Evolutionary conservation across 2,113 vertebrate species (phyloP).

Genomic region (Eulemur rufifrons): DNA sequence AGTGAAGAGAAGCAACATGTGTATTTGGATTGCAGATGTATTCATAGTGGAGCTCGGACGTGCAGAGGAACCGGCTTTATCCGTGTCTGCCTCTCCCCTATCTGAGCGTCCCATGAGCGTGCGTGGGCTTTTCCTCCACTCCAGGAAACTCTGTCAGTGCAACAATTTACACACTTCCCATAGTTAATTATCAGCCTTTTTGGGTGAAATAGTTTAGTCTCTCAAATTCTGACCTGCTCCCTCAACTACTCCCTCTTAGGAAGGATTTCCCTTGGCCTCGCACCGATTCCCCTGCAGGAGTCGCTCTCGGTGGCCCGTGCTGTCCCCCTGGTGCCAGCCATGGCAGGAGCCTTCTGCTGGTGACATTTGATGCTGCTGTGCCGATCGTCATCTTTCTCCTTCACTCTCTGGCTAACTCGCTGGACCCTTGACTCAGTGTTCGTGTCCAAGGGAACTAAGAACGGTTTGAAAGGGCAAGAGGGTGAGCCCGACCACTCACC

Average conservation of each 20-base stretch:
- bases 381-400: not conserved
- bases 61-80: not conserved
- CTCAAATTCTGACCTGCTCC: not conserved
- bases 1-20: not conserved
- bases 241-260: not conserved
- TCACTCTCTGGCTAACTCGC: not conserved
- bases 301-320: not conserved
- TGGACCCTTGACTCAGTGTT: not conserved
- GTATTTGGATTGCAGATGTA: not conserved
- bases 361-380: not conserved
- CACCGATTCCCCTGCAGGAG: not conserved
- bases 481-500: rapidly evolving
- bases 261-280: not conserved
- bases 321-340: rapidly evolving
- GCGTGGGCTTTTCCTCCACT: not conserved
- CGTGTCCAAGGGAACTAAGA: not conserved
- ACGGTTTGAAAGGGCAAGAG: not conserved
- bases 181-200: not conserved
- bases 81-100: not conserved
- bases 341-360: not conserved
- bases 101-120: not conserved
- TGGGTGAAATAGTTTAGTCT: not conserved
- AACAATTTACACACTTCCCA: not conserved
- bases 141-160: not conserved
- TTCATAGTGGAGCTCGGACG: not conserved